phyloP scores from a whole-genome alignment of 2,113 vertebrate species.

The Aldabrachelys gigantea region DNA sequence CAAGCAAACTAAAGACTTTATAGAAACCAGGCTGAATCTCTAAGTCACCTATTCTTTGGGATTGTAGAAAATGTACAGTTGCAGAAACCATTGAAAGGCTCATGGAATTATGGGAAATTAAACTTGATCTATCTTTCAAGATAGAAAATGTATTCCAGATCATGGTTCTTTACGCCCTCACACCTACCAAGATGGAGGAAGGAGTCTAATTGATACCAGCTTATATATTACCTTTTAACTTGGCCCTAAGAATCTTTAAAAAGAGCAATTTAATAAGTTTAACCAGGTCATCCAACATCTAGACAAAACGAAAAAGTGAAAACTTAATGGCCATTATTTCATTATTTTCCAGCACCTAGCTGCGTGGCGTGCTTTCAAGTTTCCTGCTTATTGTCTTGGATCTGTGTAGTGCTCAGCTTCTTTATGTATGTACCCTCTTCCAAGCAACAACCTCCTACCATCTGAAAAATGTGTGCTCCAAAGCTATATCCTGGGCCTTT shows the following conservation, averaged over 20 bases:
- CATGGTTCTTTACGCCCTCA: neutral
- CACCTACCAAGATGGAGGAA: neutral
- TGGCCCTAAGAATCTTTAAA: neutral
- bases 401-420: rapidly evolving
- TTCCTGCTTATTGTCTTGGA: neutral
- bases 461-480: neutral
- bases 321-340: neutral
- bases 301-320: neutral
- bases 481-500: neutral
- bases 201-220: neutral
- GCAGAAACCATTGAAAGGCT: neutral
- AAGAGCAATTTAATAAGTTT: neutral
- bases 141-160: neutral
- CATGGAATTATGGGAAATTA: rapidly evolving
- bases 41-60: neutral
- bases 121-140: neutral
- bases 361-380: neutral
- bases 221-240: neutral
- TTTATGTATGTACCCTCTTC: neutral
- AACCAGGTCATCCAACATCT: neutral
- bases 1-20: neutral
- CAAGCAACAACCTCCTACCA: neutral
- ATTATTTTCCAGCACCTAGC: neutral
- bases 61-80: neutral
- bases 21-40: neutral